A percentile compares a stretch with the other conserved stretches of the same genome.
These are phyloP conservation scores for Trissolcus basalis DNA, from an alignment of 1,140 invertebrate species.

Conservation along the genomic window DNA sequence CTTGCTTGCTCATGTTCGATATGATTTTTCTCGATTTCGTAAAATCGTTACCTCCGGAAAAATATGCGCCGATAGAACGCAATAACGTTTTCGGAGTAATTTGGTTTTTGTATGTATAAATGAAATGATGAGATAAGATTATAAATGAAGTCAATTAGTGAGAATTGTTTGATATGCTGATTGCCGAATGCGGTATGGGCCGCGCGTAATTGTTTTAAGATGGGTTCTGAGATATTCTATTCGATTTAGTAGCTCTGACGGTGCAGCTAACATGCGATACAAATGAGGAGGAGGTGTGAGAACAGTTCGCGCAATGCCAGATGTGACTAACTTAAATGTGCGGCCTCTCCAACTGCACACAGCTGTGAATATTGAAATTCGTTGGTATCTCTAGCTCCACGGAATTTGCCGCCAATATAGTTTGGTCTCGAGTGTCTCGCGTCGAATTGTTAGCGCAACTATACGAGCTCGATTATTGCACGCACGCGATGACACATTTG, in stretches of 20 bases:
- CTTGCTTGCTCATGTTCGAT: no score
- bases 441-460: slow-evolving; percentile 54
- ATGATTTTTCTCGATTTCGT: no score
- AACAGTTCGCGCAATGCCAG: slow-evolving; percentile 32
- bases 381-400: slow-evolving; percentile 57
- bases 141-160: slow-evolving; percentile 55
- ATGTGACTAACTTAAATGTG: slow-evolving; percentile 59
- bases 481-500: slow-evolving; percentile 1
- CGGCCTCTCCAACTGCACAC: slow-evolving; percentile 35
- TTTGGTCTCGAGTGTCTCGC: slow-evolving; percentile 21
- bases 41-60: no score
- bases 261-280: slow-evolving; percentile 41
- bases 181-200: slow-evolving; percentile 44
- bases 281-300: slow-evolving; percentile 22
- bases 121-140: slow-evolving; percentile 47
- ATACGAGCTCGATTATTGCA: slow-evolving; percentile 15
- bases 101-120: slow-evolving; percentile 6
- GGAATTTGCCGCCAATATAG: slow-evolving; percentile 44
- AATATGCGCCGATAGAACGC: no score
- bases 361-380: slow-evolving; percentile 59
- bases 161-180: slow-evolving; percentile 52
- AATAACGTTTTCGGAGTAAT: no score
- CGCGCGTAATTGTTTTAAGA: slow-evolving; percentile 58
- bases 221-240: slow-evolving; percentile 48
- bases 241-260: slow-evolving; percentile 55